Evolutionary conservation across 2,113 vertebrate species (phyloP), one percentile per base, ranked within the genome.

Genomic region (Seriola aureovittata): DNA sequence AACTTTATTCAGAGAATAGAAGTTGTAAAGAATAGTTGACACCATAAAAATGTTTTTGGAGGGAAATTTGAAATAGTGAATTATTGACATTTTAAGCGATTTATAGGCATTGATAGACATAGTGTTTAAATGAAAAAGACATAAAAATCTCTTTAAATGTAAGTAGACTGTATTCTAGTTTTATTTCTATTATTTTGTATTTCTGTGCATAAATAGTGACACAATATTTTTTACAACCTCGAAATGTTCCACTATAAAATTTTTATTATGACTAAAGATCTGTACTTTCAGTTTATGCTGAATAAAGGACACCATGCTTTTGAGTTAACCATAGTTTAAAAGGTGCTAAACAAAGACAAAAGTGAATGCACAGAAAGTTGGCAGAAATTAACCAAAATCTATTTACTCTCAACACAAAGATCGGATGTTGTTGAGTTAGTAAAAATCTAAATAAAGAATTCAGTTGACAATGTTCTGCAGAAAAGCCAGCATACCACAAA

Each of bases 401-500:
- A 13, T 10, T 38, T 50, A 42, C 40, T 42, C 40, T 42, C 8
- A 42, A 42, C 40, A 42, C 7, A 42, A 42, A 2, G 40, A 42
- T 8, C 40, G 1, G 10, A 8, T 42, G 40, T 36, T 36, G 4
- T 36, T 36, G 4, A 6, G 34, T 36, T 36, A 36, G 13, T 48
- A 48, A 19, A 67, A 62, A 4, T 23, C 5, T 0, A 14, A 75
- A 67, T 17, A 5, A 44, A 19, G 9, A 29, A 11, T 52, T 54
- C 13, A 36, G 8, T 3, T 59, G 23, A 72, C 32, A 71, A 63
- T 5, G 7, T 2, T 64, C 55, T 65, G 25, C 8, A 70, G 32
- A 75, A 60, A 9, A 48, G n/a, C 12, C 8, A 54, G 38, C 86
- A 9, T 89, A 94, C 94, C 94, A 81, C 88, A 93, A 63, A 93